phyloP scores from a whole-genome alignment of 2,888 invertebrate species.

The Torymus texanus region DNA sequence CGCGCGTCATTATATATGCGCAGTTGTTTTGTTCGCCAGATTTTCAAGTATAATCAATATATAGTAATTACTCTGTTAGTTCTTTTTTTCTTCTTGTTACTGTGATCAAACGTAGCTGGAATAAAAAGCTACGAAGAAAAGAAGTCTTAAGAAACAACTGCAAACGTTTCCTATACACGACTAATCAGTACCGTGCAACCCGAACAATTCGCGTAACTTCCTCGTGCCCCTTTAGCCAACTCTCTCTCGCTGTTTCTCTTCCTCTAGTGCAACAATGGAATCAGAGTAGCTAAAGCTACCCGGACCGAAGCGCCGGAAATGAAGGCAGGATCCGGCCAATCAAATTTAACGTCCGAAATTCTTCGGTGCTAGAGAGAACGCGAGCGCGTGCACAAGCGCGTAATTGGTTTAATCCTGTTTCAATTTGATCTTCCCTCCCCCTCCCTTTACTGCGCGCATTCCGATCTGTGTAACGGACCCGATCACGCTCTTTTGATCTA shows the following conservation, averaged over 20 bases:
- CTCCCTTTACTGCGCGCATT: conserved; percentile 13
- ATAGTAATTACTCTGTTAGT: too few species aligned
- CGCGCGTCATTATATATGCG: neutral
- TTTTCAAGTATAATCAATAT: too few species aligned
- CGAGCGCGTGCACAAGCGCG: neutral
- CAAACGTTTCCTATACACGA: too few species aligned
- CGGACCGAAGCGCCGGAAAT: conserved; percentile 11
- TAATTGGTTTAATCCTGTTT: conserved; percentile 54
- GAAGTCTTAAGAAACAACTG: too few species aligned
- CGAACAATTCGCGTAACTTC: too few species aligned
- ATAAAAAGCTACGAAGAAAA: too few species aligned
- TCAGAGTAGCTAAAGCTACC: neutral
- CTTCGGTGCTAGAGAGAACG: conserved; percentile 18
- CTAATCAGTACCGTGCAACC: too few species aligned
- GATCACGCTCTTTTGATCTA: conserved; percentile 49
- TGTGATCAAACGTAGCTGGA: too few species aligned
- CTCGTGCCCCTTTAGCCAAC: too few species aligned
- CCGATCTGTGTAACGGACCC: conserved; percentile 44
- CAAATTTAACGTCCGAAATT: conserved; percentile 51
- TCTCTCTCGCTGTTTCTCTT: too few species aligned
- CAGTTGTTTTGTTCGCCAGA: too few species aligned
- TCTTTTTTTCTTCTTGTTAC: too few species aligned
- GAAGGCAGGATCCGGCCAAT: conserved; percentile 40
- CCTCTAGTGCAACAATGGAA: conserved; percentile 1
- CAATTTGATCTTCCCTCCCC: conserved; percentile 40